phyloP scores from a whole-genome alignment of 1,140 invertebrate genomes.

The Gryllus bimaculatus region DNA sequence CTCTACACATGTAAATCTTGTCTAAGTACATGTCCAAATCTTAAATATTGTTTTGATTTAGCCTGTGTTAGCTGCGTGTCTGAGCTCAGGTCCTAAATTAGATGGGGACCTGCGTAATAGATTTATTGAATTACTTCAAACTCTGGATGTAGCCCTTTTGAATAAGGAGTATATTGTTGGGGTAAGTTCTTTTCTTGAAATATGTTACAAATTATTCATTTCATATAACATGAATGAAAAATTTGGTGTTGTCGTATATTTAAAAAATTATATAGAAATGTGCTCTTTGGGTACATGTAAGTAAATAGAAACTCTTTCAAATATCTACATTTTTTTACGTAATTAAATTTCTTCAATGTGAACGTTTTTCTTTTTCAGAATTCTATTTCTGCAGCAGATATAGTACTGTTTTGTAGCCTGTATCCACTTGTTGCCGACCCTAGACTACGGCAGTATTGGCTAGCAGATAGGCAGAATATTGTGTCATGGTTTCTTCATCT shows the following conservation, averaged over 20 bases:
- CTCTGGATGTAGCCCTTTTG: slow-evolving; percentile 31
- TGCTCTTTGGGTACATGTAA: too few species aligned
- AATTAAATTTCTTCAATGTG: slow-evolving; percentile 24
- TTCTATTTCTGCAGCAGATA: slow-evolving; percentile 46
- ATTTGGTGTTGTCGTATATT: slow-evolving; percentile 13
- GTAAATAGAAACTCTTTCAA: not conserved
- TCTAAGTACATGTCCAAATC: slow-evolving; percentile 24
- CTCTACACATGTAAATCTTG: not conserved
- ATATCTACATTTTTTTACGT: slow-evolving; percentile 24
- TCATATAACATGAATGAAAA: slow-evolving; percentile 21
- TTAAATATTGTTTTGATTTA: slow-evolving; percentile 25
- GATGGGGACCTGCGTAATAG: slow-evolving; percentile 30
- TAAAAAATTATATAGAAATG: not conserved
- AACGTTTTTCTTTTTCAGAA: slow-evolving; percentile 34
- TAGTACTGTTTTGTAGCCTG: slow-evolving; percentile 52
- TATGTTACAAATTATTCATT: slow-evolving; percentile 12
- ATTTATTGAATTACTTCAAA: slow-evolving; percentile 33
- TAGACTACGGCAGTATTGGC: slow-evolving; percentile 35
- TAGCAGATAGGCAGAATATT: slow-evolving; percentile 36
- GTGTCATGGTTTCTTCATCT: slow-evolving; percentile 42
- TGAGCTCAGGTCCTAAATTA: slow-evolving; percentile 26
- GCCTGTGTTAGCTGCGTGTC: slow-evolving; percentile 34
- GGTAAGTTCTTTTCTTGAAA: slow-evolving; percentile 26
- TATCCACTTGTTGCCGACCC: slow-evolving; percentile 44
- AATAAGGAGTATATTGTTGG: slow-evolving; percentile 36